Conservation (phyloP, 2,888 invertebrate species). For the Thecocarcelia acutangulata region DNA sequence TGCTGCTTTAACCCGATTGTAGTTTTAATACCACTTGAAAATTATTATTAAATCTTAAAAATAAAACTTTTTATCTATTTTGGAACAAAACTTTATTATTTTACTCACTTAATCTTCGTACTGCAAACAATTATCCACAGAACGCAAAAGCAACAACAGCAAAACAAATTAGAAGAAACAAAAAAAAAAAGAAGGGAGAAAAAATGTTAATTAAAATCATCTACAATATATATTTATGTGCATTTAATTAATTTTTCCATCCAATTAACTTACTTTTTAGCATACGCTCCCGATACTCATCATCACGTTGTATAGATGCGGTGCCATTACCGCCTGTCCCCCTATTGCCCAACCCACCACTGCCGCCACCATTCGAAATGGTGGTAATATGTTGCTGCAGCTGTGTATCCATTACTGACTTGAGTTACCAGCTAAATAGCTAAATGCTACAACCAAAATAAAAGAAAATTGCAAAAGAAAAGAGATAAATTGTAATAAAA, state of each 20-base stretch:
- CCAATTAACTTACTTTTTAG: constrained; percentile 79
- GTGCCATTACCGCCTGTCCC: constrained; percentile 74
- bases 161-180: neutral
- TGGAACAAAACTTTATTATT: neutral
- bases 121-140: constrained; percentile 47
- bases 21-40: too few species aligned
- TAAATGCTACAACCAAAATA: neutral
- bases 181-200: too few species aligned
- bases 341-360: constrained; percentile 69
- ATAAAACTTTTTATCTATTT: too few species aligned
- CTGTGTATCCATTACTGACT: constrained; percentile 58
- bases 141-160: neutral
- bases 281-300: constrained; percentile 81
- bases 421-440: neutral
- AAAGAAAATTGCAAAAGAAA: neutral
- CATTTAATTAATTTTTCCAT: constrained; percentile 52
- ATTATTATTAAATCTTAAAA: too few species aligned
- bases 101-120: constrained; percentile 65
- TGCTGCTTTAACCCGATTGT: too few species aligned
- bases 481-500: constrained; percentile 13
- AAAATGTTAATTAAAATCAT: constrained; percentile 18
- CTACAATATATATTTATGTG: constrained; percentile 9
- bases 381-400: constrained; percentile 59
- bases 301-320: constrained; percentile 79
- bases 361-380: constrained; percentile 70